Percentiles rank a stretch among this genome's conserved stretches.
phyloP scores from a whole-genome alignment of 2,797 vertebrate genomes.

The Helicolenus hilgendorfi region DNA sequence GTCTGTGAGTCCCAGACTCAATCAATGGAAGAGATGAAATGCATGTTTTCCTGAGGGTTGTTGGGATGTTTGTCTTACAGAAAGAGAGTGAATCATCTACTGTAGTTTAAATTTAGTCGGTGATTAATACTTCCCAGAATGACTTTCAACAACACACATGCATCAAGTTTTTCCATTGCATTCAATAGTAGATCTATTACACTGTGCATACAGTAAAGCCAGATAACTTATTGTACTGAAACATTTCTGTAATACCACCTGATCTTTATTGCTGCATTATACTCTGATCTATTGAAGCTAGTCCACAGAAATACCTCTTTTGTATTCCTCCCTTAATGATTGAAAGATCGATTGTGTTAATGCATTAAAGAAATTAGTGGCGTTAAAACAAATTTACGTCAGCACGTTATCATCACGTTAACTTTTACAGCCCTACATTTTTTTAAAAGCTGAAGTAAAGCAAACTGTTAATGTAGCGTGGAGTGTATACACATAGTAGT shows the following conservation, averaged over 20 bases:
- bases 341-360: no score
- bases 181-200: background rate
- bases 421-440: no score
- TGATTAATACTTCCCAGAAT: background rate
- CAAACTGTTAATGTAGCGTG: no score
- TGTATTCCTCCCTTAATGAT: background rate
- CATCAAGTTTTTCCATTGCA: background rate
- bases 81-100: conserved; percentile 27
- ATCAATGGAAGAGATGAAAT: conserved; percentile 80
- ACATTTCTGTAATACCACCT: background rate
- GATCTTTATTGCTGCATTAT: background rate
- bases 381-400: no score
- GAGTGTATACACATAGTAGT: no score
- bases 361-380: no score
- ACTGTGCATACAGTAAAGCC: background rate
- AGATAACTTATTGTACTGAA: background rate
- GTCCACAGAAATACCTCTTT: background rate
- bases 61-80: conserved; percentile 73
- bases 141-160: background rate
- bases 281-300: background rate
- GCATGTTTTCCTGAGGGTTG: conserved; percentile 67
- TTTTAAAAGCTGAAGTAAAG: no score
- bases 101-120: background rate
- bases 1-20: conserved; percentile 75
- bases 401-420: no score